A percentile compares a stretch with the other conserved stretches of the same genome.
phyloP scores from a whole-genome alignment of 2,113 vertebrate species.

The Tachuris rubrigastra region DNA sequence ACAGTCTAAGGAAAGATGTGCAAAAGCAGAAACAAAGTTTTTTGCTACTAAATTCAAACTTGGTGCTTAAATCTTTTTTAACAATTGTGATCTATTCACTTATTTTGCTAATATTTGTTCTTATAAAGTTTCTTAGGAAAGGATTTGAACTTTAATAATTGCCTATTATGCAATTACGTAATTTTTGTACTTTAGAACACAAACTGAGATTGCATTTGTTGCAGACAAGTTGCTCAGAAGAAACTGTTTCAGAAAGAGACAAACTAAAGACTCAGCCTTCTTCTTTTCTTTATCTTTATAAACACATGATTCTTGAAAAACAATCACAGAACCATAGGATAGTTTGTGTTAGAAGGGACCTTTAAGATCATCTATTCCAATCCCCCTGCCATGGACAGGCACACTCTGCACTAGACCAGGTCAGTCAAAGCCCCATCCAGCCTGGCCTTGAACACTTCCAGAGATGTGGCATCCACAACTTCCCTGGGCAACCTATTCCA shows the following conservation, averaged over 20 bases:
- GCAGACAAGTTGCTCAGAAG: background rate
- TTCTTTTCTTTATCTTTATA: background rate
- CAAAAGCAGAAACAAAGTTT: background rate
- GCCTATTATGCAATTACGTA: background rate
- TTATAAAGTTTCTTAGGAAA: background rate
- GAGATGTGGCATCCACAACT: background rate
- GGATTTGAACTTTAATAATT: background rate
- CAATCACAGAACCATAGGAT: too few species aligned
- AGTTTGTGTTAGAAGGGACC: background rate
- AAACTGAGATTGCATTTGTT: background rate
- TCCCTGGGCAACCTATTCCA: background rate
- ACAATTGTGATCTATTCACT: background rate
- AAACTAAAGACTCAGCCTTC: background rate
- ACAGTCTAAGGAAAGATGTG: rapidly evolving
- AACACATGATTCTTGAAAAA: background rate
- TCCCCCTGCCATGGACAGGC: background rate
- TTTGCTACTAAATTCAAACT: background rate
- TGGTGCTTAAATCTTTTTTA: background rate
- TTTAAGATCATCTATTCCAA: background rate
- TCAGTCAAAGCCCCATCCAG: background rate
- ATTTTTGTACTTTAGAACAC: background rate
- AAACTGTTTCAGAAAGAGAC: background rate
- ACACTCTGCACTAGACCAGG: background rate
- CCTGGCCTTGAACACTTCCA: background rate
- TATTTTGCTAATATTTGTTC: background rate